Conservation (phyloP, 2,888 invertebrate species). For the Trileptium ribeirensis region DNA sequence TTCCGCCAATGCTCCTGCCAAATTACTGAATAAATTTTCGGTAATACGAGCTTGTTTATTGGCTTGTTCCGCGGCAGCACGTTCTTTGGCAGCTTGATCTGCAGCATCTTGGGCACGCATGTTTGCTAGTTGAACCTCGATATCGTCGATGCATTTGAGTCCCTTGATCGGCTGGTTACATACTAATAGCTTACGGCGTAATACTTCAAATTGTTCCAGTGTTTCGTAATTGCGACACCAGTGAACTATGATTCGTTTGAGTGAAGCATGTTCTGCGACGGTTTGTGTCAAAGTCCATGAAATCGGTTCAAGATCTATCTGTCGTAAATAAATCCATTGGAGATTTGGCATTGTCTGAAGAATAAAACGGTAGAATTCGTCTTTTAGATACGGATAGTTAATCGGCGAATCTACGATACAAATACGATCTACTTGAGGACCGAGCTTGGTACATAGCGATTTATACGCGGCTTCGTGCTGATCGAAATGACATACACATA, state of each 20-base stretch:
- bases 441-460: constrained; percentile 41
- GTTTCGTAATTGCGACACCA: constrained; percentile 49
- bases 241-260: constrained; percentile 28
- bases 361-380: constrained; percentile 47
- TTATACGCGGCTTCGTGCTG: constrained; percentile 44
- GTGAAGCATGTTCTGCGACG: neutral
- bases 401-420: constrained; percentile 50
- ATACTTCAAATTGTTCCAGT: constrained; percentile 44
- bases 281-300: neutral
- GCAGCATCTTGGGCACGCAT: neutral
- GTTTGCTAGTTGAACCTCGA: neutral
- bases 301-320: constrained; percentile 45
- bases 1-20: too few relatives aligned
- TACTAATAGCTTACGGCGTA: constrained; percentile 47
- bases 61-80: neutral
- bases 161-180: constrained; percentile 49
- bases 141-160: constrained; percentile 30
- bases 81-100: neutral
- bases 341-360: constrained; percentile 34
- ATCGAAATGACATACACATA: constrained; percentile 49
- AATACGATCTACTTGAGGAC: constrained; percentile 46
- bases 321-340: constrained; percentile 50
- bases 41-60: neutral
- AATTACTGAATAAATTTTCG: neutral
- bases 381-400: constrained; percentile 50